Percentiles rank a stretch among this genome's conserved stretches.
Conservation (phyloP, 2,888 invertebrate species). For the Drosophila mimetica region DNA sequence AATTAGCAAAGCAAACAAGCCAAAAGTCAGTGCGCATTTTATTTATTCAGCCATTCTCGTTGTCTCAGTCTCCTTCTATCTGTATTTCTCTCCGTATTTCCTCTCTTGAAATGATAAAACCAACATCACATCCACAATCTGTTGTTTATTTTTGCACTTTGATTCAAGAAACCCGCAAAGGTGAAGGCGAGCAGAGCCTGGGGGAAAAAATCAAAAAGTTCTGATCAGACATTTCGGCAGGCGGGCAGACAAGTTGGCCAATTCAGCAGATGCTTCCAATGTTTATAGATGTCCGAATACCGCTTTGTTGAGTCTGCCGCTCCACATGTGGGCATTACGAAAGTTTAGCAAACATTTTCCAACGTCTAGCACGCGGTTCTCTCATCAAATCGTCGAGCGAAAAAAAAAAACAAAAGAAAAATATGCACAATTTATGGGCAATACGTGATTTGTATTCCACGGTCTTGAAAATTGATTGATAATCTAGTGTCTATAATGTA, state of each 20-base stretch:
- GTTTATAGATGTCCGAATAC: constrained; percentile 50
- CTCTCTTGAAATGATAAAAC: constrained; percentile 42
- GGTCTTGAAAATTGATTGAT: constrained; percentile 33
- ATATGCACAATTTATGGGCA: constrained; percentile 34
- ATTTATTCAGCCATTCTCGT: constrained; percentile 41
- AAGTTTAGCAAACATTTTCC: constrained; percentile 67
- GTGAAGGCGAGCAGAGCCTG: constrained; percentile 22
- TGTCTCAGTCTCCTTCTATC: constrained; percentile 14
- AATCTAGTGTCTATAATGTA: constrained; percentile 19
- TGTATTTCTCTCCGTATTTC: constrained; percentile 4
- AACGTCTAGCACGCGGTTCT: constrained; percentile 54
- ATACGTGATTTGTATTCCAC: constrained; percentile 23
- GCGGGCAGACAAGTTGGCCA: constrained; percentile 40
- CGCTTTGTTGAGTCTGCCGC: constrained; percentile 35
- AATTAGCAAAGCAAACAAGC: constrained; percentile 71
- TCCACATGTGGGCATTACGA: constrained; percentile 41
- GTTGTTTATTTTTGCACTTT: constrained; percentile 75
- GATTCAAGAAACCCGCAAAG: constrained; percentile 58
- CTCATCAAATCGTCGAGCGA: constrained; percentile 41
- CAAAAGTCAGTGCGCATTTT: constrained; percentile 56
- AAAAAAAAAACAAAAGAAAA: constrained; percentile 20
- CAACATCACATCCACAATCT: constrained; percentile 37
- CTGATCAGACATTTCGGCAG: constrained; percentile 64
- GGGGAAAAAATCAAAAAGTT: constrained; percentile 48
- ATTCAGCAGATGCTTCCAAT: constrained; percentile 64